A percentile compares a stretch with the other conserved stretches of the same genome.
phyloP scores from a whole-genome alignment of 53 echinoderm and acorn worm species.

The Glandiceps talaboti region DNA sequence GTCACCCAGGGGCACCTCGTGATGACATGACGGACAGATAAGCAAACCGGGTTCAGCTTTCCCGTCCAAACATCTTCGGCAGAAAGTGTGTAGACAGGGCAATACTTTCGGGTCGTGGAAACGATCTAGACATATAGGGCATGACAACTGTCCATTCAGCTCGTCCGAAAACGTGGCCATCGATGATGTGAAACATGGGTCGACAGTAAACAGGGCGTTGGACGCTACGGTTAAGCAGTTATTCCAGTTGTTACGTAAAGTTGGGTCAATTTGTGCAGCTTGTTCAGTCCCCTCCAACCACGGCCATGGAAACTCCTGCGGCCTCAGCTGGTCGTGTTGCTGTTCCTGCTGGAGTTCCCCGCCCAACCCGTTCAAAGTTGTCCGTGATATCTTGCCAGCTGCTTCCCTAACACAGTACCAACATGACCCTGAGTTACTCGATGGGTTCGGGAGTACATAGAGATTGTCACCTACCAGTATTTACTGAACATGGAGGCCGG shows the following conservation, averaged over 20 bases:
- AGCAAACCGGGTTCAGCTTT: slow-evolving; percentile 71
- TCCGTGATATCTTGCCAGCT: neutral
- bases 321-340: neutral
- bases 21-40: slow-evolving; percentile 80
- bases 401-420: neutral
- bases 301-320: slow-evolving; percentile 1
- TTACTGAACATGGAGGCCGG: neutral
- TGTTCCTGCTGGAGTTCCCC: neutral
- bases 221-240: neutral
- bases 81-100: slow-evolving; percentile 90
- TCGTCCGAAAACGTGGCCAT: slow-evolving; percentile 52
- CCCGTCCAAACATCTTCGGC: slow-evolving; percentile 73
- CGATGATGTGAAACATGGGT: slow-evolving; percentile 11
- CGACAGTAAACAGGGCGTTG: neutral
- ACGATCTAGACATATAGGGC: slow-evolving; percentile 84
- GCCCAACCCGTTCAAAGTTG: slow-evolving; percentile 1
- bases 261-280: neutral
- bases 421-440: neutral
- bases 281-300: neutral
- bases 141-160: slow-evolving; percentile 82
- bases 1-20: slow-evolving; percentile 81
- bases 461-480: neutral
- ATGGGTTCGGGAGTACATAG: neutral
- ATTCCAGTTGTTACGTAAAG: neutral
- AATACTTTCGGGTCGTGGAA: slow-evolving; percentile 77